Evolutionary conservation across 2,113 vertebrate genomes (phyloP).

Genomic region (Pygathrix nemaeus): DNA sequence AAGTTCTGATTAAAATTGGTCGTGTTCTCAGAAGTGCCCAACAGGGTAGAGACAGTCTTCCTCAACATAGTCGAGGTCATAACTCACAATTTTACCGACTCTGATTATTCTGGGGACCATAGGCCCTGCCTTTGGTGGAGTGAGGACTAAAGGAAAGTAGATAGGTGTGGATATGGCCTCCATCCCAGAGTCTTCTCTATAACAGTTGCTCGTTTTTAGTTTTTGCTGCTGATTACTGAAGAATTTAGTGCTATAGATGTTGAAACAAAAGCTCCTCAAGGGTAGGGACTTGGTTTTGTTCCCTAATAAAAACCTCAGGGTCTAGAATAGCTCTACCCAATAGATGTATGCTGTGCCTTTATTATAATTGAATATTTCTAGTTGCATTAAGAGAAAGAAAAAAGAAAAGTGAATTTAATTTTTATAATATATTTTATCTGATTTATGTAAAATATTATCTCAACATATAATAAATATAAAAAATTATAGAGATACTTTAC

Average conservation of each 20-base stretch:
- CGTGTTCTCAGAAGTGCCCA: not conserved
- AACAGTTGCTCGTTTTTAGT: not conserved
- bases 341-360: not conserved
- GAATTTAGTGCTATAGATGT: not conserved
- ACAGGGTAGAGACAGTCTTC: not conserved
- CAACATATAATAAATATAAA: not conserved
- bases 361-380: not conserved
- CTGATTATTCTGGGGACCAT: not conserved
- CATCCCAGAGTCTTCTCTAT: not conserved
- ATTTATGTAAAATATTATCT: not conserved
- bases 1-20: not conserved
- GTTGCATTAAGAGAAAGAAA: conserved; percentile 15
- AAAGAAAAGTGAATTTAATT: not conserved
- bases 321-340: not conserved
- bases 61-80: not conserved
- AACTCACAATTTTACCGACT: not conserved
- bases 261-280: not conserved
- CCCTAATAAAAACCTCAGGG: not conserved
- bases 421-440: not conserved
- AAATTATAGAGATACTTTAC: not conserved
- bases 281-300: not conserved
- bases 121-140: not conserved
- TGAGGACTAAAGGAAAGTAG: not conserved
- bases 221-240: not conserved
- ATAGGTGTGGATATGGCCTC: rapidly evolving